Evolutionary conservation across 2,113 vertebrate genomes (phyloP), one percentile per base, ranked within the genome.

Genomic region (Cheilinus undulatus): DNA sequence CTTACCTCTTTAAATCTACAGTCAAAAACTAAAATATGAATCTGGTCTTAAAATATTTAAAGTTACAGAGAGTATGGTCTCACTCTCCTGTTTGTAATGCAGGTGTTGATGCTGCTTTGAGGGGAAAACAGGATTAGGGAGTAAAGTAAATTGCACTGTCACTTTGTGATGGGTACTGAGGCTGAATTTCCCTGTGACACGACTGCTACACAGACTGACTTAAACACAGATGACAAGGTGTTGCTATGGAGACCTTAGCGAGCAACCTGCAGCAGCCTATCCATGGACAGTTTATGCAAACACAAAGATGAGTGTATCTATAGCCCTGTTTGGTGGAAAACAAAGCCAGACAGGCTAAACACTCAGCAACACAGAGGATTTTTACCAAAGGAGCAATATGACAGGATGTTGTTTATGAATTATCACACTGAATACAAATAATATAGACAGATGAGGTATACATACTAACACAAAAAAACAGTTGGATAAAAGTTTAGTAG

Each of bases 121-220:
- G 64, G 49, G 45, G 58, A 76, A 81, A 84, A 83, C 64, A 73
- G 74, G 87, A 88, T 89, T 89, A 87, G 68, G 71, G 74, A 82
- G 83, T 86, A 77, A 86, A 89, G 78, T 89, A 92, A 91, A 92
- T 92, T 91, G 85, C 86, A 62, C 90, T 90, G 89, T 91, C 92
- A 89, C 85, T 89, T 88, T 86, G 80, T 76, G 87, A 89, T 80
- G 81, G 85, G 84, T 80, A 67, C 87, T 84, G 82, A 79, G 85
- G 87, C 86, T 59, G 73, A 68, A 75, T 88, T 87, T 89, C 80
- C 58, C 79, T 71, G 77, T 88, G 87, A 88, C 88, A 86, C 84
- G 23, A 64, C 74, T 61, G 78, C 86, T 87, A 80, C 80, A 86
- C 73, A 73, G 60, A 80, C 76, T 80, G 70, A 88, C 84, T 90